Conservation (phyloP, 2,113 vertebrate species). For the Crotophaga sulcirostris region DNA sequence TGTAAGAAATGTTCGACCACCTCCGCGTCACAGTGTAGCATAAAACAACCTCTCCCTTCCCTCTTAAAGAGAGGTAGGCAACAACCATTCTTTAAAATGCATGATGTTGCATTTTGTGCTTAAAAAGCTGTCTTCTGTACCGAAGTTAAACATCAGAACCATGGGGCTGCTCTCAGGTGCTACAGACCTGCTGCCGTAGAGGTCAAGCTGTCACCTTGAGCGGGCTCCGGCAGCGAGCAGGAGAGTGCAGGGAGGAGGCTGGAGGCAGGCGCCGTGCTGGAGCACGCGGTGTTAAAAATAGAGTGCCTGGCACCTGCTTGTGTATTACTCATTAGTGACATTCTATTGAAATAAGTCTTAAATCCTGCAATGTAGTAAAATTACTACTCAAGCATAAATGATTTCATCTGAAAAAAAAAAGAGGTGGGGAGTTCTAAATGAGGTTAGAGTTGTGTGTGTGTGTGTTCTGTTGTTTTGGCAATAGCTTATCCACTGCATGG, state of each 20-base stretch:
- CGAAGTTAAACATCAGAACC: accelerated
- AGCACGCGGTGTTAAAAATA: not conserved
- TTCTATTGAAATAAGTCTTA: not conserved
- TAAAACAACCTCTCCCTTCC: not conserved
- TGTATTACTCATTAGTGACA: not conserved
- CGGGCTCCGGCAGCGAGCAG: accelerated
- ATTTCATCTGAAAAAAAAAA: not conserved
- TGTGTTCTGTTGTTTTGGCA: not conserved
- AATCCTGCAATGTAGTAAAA: not conserved
- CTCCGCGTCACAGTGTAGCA: accelerated
- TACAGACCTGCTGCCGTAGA: not conserved
- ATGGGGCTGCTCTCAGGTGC: not conserved
- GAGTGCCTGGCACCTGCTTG: not conserved
- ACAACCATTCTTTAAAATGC: accelerated
- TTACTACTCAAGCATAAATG: accelerated
- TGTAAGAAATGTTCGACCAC: not conserved
- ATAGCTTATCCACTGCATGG: accelerated
- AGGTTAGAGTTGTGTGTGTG: not conserved
- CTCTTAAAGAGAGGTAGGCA: accelerated
- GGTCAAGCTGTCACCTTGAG: not conserved
- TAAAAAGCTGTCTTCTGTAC: accelerated
- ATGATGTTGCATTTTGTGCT: accelerated
- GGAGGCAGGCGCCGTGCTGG: not conserved
- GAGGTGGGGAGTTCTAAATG: not conserved
- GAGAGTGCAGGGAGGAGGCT: not conserved